Conservation (phyloP, 1,140 invertebrate genomes). For the Meteorus sp. region DNA sequence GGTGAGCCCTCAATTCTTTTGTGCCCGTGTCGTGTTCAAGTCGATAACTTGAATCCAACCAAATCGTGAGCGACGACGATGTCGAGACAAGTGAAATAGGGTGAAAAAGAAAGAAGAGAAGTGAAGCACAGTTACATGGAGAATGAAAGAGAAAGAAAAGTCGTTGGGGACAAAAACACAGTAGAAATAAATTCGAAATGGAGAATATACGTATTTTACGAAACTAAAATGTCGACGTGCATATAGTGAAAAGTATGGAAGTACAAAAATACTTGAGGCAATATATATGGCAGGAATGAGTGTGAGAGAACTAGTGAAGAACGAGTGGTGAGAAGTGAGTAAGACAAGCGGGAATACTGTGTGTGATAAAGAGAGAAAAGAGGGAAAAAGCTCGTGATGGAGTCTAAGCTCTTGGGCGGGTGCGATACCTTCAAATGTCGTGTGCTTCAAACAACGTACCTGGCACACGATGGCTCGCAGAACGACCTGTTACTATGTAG, state of each 20-base stretch:
- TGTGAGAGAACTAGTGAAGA: too few relatives aligned
- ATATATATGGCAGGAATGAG: constrained; percentile 7
- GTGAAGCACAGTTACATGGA: too few relatives aligned
- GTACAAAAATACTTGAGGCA: constrained; percentile 18
- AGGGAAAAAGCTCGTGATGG: constrained; percentile 4
- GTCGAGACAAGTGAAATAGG: background rate
- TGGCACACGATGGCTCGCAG: constrained; percentile 38
- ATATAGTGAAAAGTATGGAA: background rate
- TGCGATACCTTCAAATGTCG: constrained; percentile 15
- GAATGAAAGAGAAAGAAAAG: too few relatives aligned
- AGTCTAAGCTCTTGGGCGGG: constrained; percentile 6
- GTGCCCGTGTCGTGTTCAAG: constrained; percentile 5
- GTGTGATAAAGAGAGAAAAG: background rate
- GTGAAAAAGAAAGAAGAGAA: constrained; percentile 2
- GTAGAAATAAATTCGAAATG: constrained; percentile 16
- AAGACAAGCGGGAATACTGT: constrained; percentile 4
- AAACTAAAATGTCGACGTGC: constrained; percentile 1
- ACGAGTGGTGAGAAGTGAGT: too few relatives aligned
- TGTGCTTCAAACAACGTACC: constrained; percentile 29
- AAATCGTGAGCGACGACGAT: constrained; percentile 10
- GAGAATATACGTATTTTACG: background rate
- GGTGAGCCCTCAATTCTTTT: background rate
- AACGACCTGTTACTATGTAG: constrained; percentile 18
- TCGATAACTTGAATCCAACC: constrained; percentile 1
- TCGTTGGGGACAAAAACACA: too few relatives aligned